phyloP scores from a whole-genome alignment of 2,113 vertebrate species.

The Spheniscus mendiculus region DNA sequence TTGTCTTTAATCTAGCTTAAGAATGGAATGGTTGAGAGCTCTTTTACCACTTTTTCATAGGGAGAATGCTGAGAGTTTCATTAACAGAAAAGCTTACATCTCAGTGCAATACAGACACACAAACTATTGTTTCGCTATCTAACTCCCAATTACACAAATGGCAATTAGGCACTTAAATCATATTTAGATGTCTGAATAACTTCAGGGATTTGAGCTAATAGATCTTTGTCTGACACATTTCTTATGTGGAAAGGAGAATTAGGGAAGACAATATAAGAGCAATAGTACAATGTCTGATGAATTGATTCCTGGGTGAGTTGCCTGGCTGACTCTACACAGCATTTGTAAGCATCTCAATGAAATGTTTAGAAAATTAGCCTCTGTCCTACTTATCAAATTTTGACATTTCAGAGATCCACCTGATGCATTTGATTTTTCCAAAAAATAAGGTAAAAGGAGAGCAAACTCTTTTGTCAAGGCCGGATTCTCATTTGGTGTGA shows the following conservation, averaged over 20 bases:
- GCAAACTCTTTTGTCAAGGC: not conserved
- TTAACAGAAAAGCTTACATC: not conserved
- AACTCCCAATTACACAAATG: conserved; percentile 33
- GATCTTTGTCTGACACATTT: conserved; percentile 20
- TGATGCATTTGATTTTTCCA: not conserved
- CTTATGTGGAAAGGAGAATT: not conserved
- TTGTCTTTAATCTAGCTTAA: not conserved
- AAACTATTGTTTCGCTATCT: conserved; percentile 38
- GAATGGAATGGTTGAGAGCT: not conserved
- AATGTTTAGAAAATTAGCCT: conserved; percentile 16
- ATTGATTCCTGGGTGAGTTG: not conserved
- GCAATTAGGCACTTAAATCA: not conserved
- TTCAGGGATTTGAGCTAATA: conserved; percentile 27
- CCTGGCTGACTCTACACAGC: not conserved
- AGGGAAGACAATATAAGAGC: not conserved
- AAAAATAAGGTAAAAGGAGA: conserved; percentile 12
- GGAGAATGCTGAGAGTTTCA: not conserved
- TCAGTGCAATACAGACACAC: not conserved
- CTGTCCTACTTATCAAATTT: not conserved
- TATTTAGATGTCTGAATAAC: conserved; percentile 30
- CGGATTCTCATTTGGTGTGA: not conserved
- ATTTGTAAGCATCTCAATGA: not conserved
- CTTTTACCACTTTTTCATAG: not conserved
- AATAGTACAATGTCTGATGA: not conserved
- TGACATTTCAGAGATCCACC: not conserved